Base-by-base conservation (phyloP, 1,140 invertebrate species). In the Onthophagus taurus region DNA sequence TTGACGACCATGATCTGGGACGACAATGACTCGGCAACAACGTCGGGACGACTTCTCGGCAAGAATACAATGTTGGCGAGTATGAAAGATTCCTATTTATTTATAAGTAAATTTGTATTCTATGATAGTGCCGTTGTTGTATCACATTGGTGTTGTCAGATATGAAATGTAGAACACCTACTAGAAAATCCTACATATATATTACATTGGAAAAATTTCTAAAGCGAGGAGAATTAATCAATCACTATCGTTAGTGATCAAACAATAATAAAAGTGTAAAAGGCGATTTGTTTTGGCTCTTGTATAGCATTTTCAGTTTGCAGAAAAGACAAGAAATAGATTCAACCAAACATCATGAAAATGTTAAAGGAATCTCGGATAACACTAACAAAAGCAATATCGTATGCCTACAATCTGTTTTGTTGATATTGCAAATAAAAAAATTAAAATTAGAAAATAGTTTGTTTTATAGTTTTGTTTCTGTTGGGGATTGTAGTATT, bases 241-340 rank as follows among this genome's bases (percentile, higher is more conserved):
- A 26, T 7, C n/a, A 26, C 24, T n/a, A 26, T 26, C 24, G 24
- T 26, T n/a, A 26, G n/a, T 26, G n/a, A 26, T 26, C 24, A 26
- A 26, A 26, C 24, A 26, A 26, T 26, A 26, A n/a, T 26, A 26
- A 26, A n/a, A 26, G 24, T 26, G n/a, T 26, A n/a, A 26, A 26
- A 26, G 24, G 7, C 24, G 24, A 26, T 26, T 26, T 26, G 24
- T 26, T 26, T n/a, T 26, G 24, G n/a, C 24, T 26, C n/a, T 26
- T 26, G 24, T 26, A 26, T 26, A 7, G n/a, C 24, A 26, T n/a
- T 26, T 26, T 26, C n/a, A 26, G 7, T 26, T 7, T 26, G 24
- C 7, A 26, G 7, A 26, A 26, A 26, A 7, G 24, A n/a, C 24
- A 7, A 7, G n/a, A 26, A 7, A 26, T n/a, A 7, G 24, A 26